Evolutionary conservation across 1,140 invertebrate species (phyloP).

Genomic region (Leptonema lineaticorne): DNA sequence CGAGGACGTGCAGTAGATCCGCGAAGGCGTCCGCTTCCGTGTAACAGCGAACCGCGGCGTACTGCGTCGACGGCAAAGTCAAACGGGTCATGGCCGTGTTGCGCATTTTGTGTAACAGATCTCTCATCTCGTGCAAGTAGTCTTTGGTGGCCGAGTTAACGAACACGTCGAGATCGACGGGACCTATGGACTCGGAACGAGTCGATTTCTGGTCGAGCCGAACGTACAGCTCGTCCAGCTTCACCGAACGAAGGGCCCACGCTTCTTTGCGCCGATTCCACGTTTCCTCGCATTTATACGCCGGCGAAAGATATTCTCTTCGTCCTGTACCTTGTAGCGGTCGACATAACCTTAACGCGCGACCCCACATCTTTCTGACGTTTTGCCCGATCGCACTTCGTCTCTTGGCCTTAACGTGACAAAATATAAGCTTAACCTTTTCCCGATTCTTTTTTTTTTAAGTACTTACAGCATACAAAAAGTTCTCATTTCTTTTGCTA

Average conservation of each 20-base stretch:
- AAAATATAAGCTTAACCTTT: no score
- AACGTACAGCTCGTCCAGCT: not conserved
- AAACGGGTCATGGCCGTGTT: conserved; percentile 66
- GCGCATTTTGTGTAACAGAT: conserved; percentile 69
- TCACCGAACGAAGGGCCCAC: not conserved
- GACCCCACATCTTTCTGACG: conserved; percentile 7
- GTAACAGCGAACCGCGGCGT: conserved; percentile 73
- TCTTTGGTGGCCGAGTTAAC: conserved; percentile 58
- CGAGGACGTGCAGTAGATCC: conserved; percentile 70
- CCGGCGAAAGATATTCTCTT: not conserved
- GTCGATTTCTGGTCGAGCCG: not conserved
- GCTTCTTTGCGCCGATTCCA: no score
- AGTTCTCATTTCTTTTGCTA: no score
- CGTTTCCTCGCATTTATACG: not conserved
- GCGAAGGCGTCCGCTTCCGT: conserved; percentile 58
- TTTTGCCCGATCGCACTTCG: not conserved
- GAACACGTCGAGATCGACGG: conserved; percentile 76
- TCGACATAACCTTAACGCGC: not conserved
- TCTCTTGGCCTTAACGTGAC: no score
- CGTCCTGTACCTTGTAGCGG: not conserved
- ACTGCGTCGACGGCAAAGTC: conserved; percentile 75
- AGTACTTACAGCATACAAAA: no score
- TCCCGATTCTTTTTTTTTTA: no score
- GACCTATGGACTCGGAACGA: conserved; percentile 56
- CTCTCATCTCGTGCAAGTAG: conserved; percentile 66